phyloP scores from a whole-genome alignment of 2,797 vertebrate species.

The Gobionotothen gibberifrons region DNA sequence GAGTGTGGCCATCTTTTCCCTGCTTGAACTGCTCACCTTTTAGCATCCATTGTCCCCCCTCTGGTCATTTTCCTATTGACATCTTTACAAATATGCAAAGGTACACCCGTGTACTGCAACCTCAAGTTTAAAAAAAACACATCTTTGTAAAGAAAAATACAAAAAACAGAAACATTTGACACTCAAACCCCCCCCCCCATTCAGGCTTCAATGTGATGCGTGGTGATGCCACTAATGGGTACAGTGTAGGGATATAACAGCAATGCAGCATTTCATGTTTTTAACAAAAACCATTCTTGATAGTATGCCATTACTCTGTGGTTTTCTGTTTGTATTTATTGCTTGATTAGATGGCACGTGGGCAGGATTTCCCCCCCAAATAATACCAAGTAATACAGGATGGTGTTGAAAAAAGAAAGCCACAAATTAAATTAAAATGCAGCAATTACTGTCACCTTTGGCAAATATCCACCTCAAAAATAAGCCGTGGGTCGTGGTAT shows the following conservation, averaged over 20 bases:
- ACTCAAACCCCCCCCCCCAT: slow-evolving; percentile 73
- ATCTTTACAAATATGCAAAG: slow-evolving; percentile 73
- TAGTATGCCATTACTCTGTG: slow-evolving; percentile 51
- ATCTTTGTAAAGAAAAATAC: slow-evolving; percentile 63
- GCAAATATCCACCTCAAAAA: slow-evolving; percentile 77
- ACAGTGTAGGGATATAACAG: slow-evolving; percentile 73
- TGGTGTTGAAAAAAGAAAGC: slow-evolving; percentile 62
- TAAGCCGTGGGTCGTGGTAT: slow-evolving; percentile 54
- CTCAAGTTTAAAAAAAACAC: slow-evolving; percentile 65
- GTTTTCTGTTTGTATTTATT: slow-evolving; percentile 82
- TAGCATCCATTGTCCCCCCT: slow-evolving; percentile 55
- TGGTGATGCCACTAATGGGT: slow-evolving; percentile 59
- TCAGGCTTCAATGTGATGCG: slow-evolving; percentile 65
- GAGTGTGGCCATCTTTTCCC: slow-evolving; percentile 54
- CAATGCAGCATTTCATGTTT: slow-evolving; percentile 80
- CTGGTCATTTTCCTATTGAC: slow-evolving; percentile 52
- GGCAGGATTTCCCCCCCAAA: slow-evolving; percentile 65
- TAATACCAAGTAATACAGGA: slow-evolving; percentile 64
- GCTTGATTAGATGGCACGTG: slow-evolving; percentile 85
- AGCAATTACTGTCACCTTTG: slow-evolving; percentile 79
- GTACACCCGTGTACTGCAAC: slow-evolving; percentile 73
- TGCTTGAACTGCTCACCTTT: slow-evolving; percentile 65
- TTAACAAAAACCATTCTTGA: slow-evolving; percentile 59
- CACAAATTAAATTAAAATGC: slow-evolving; percentile 61
- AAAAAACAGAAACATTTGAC: slow-evolving; percentile 68